Conservation (phyloP, 2,113 vertebrate genomes). For the Galbula dea region DNA sequence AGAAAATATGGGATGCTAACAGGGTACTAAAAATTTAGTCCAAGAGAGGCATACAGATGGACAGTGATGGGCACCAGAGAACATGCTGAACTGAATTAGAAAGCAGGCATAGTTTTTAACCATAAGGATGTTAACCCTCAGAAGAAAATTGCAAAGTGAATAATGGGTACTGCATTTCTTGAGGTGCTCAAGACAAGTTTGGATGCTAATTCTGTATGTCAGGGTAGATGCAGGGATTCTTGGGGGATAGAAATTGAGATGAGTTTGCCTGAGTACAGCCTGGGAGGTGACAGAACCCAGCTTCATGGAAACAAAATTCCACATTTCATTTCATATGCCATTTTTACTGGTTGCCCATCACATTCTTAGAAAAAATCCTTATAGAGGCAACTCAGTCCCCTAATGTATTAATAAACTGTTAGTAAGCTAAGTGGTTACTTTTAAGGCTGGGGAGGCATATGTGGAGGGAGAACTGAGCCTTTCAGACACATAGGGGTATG, state of each 20-base stretch:
- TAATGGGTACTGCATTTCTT: not conserved
- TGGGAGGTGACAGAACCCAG: not conserved
- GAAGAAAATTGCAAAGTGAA: not conserved
- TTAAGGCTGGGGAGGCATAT: not conserved
- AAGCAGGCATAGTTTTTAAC: not conserved
- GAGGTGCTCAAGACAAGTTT: not conserved
- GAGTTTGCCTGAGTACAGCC: fast-evolving
- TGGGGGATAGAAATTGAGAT: not conserved
- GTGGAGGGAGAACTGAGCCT: not conserved
- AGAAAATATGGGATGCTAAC: not conserved
- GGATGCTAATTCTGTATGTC: not conserved
- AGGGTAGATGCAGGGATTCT: not conserved
- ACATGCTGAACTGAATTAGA: not conserved
- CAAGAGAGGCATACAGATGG: not conserved
- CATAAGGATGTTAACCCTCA: not conserved
- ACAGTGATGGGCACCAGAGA: not conserved
- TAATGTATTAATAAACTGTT: not conserved
- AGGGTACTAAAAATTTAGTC: not conserved
- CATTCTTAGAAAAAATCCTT: not conserved
- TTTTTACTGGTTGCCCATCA: not conserved
- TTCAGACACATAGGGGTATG: not conserved
- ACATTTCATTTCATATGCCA: not conserved
- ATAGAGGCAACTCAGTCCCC: not conserved
- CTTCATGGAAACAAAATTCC: not conserved
- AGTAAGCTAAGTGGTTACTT: not conserved